phyloP scores from a whole-genome alignment of 2,888 invertebrate genomes.

The Metalampra italica region DNA sequence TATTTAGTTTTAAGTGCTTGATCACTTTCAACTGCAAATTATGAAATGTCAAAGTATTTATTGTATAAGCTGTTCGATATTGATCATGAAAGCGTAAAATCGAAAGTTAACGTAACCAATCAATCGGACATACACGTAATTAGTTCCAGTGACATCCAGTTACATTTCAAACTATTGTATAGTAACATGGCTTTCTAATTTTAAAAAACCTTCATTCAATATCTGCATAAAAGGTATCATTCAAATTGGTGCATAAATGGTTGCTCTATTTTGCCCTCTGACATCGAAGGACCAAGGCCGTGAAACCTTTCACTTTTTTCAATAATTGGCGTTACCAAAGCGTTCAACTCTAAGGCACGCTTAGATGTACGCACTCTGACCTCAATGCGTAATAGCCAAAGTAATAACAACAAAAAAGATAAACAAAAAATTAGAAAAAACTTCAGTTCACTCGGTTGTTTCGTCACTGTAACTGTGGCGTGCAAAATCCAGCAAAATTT shows the following conservation, averaged over 20 bases:
- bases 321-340: slow-evolving; percentile 25
- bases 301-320: slow-evolving; percentile 31
- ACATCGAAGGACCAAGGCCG: slow-evolving; percentile 27
- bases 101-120: slow-evolving; percentile 28
- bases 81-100: slow-evolving; percentile 46
- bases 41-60: neutral
- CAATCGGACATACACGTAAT: slow-evolving; percentile 30
- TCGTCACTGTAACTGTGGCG: slow-evolving; percentile 46
- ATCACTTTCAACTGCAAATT: neutral
- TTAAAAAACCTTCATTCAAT: neutral
- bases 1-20: slow-evolving; percentile 2
- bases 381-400: slow-evolving; percentile 34
- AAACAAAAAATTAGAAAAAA: slow-evolving; percentile 35
- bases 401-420: slow-evolving; percentile 10
- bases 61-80: slow-evolving; percentile 5
- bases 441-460: slow-evolving; percentile 27
- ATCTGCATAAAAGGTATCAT: neutral
- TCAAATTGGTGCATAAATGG: slow-evolving; percentile 15
- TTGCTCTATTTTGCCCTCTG: slow-evolving; percentile 30
- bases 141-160: slow-evolving; percentile 43
- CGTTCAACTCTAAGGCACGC: slow-evolving; percentile 5
- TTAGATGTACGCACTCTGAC: slow-evolving; percentile 40
- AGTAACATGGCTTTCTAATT: slow-evolving; percentile 21
- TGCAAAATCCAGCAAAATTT: slow-evolving; percentile 44
- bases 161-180: slow-evolving; percentile 12